These are phyloP conservation scores for Carassius auratus DNA, from an alignment of 2,113 vertebrate genomes.

Conservation along the genomic window DNA sequence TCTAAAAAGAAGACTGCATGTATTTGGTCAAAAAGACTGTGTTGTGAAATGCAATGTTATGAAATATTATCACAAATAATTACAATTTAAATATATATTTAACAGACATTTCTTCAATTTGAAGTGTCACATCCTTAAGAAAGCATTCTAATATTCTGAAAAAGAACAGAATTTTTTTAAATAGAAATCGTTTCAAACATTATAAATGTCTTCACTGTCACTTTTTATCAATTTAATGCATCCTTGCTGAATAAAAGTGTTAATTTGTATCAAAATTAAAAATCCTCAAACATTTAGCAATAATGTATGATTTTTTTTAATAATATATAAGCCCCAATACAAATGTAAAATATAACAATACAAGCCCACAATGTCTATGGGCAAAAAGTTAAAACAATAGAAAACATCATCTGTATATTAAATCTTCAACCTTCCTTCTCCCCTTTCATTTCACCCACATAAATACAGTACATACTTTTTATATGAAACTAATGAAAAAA, in stretches of 20 bases:
- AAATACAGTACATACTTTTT: neutral
- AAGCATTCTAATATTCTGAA: neutral
- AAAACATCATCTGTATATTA: neutral
- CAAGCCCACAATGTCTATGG: neutral
- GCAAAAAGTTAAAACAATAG: neutral
- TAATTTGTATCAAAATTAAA: too few relatives aligned
- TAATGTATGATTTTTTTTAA: neutral
- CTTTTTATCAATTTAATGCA: too few relatives aligned
- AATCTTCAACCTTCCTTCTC: neutral
- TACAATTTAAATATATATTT: neutral
- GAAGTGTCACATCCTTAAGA: neutral
- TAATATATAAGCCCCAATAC: neutral
- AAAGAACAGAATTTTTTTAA: neutral
- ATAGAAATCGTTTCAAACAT: neutral
- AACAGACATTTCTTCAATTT: neutral
- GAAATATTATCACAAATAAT: neutral
- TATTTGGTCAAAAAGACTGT: neutral
- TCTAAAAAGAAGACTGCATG: neutral
- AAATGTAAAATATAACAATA: neutral
- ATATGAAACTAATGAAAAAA: neutral
- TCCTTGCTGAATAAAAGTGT: too few relatives aligned
- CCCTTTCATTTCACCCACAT: conserved; percentile 17
- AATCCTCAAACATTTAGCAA: neutral
- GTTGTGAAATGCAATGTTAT: neutral
- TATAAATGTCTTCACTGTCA: neutral